Conservation (phyloP, 2,797 vertebrate species). For the Micromesistius poutassou region DNA sequence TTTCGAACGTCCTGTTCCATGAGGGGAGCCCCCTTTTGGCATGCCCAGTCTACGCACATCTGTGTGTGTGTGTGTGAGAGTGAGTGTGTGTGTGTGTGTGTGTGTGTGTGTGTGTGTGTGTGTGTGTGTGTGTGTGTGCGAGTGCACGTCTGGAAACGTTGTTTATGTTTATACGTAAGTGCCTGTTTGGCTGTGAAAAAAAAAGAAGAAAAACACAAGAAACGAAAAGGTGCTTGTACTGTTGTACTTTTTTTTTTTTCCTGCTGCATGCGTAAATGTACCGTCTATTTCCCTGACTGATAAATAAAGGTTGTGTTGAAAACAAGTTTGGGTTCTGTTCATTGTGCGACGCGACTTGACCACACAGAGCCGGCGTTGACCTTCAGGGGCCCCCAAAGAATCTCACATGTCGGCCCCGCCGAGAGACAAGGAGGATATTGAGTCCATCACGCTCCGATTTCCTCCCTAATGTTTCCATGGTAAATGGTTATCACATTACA, state of each 20-base stretch:
- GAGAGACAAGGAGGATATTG: constrained; percentile 53
- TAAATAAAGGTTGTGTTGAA: constrained; percentile 59
- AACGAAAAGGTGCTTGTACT: not conserved
- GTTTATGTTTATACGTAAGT: constrained; percentile 49
- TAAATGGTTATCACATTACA: constrained; percentile 62
- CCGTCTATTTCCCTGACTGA: constrained; percentile 30
- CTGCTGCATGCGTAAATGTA: constrained; percentile 1
- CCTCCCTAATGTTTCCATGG: constrained; percentile 62
- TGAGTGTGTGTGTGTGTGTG: constrained; percentile 22
- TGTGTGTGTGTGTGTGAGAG: constrained; percentile 40
- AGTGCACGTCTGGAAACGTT: constrained; percentile 49
- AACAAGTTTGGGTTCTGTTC: constrained; percentile 42
- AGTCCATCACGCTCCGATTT: constrained; percentile 64
- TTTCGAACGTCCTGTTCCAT: constrained; percentile 73
- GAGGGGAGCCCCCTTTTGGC: constrained; percentile 67
- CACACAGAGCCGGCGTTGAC: not conserved
- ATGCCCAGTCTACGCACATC: constrained; percentile 39
- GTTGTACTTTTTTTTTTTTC: not conserved
- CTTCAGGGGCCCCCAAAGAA: constrained; percentile 53
- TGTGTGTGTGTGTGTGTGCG: constrained; percentile 16
- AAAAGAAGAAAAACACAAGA: not conserved
- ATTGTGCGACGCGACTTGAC: constrained; percentile 34
- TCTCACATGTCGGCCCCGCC: constrained; percentile 63
- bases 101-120: constrained; percentile 33
- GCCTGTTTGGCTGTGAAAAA: constrained; percentile 33